These are phyloP conservation scores for Cossypha polioptera DNA, from an alignment of 2,797 vertebrate genomes.

Conservation along the genomic window DNA sequence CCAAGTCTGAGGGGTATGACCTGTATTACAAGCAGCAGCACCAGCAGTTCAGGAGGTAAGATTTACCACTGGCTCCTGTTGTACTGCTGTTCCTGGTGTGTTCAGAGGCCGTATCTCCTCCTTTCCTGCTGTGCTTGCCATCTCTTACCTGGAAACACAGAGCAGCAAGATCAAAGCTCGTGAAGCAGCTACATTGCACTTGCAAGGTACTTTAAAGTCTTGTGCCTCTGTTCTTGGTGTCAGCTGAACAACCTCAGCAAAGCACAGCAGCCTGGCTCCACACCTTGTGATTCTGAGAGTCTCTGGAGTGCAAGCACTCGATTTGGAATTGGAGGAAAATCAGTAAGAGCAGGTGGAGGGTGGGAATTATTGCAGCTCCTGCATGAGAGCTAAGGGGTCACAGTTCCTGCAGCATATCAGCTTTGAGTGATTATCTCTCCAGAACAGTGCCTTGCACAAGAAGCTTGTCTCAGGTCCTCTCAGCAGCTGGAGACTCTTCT, in stretches of 20 bases:
- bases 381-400: not conserved
- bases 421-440: not conserved
- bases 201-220: not conserved
- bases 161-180: not conserved
- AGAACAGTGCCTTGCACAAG: not conserved
- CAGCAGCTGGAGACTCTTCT: not conserved
- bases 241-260: not conserved
- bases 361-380: not conserved
- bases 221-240: not conserved
- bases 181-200: not conserved
- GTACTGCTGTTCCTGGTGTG: accelerated
- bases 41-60: not conserved
- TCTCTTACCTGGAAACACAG: not conserved
- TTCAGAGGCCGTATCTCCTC: not conserved
- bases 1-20: not conserved
- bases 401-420: not conserved
- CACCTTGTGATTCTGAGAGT: not conserved
- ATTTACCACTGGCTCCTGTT: not conserved
- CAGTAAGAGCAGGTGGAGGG: not conserved
- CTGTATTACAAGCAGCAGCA: not conserved
- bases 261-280: not conserved
- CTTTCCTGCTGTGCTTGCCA: not conserved
- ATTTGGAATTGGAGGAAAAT: not conserved
- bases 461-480: not conserved
- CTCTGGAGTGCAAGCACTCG: not conserved